Base-by-base conservation (phyloP, 2,797 vertebrate genomes). In the Nasua narica region DNA sequence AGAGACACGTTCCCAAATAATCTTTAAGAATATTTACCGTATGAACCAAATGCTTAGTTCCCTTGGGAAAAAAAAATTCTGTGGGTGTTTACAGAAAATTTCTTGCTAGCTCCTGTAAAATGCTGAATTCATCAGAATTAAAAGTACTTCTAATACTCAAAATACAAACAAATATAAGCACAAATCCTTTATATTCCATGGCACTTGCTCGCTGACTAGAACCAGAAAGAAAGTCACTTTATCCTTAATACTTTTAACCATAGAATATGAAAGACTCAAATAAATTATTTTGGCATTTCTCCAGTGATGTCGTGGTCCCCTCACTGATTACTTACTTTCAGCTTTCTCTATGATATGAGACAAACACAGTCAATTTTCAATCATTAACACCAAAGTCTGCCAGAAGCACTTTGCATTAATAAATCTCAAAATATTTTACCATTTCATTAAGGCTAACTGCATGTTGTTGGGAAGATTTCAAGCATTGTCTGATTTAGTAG, bases 361-460 rank as follows among this genome's bases (percentile, higher is more conserved):
- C 58, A 85, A 96, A 72, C 16, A 67, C 16, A 60, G 35, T 70
- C 9, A 12, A 60, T 97, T 95, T 65, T 89, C 46, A 58, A 40
- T 91, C 83, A 96, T n/a, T 67, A 52, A 11, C 2, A 79, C 82
- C 56, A 94, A 97, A 95, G 54, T 84, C 70, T 87, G 52, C 85
- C 69, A 95, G 0, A 91, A 82, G 96, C 14, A 50, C 13, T 95
- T 92, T 58, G 94, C 65, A 48, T 65, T 87, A 95, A 91, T 67
- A 87, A 43, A 74, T 70, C 74, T 96, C 81, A 95, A 50, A 97
- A 82, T 76, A 94, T 56, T 91, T 90, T 92, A 97, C 27, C 70
- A 97, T 12, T 83, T 96, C 88, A 65, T 84, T 96, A 27, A 97
- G 27, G 54, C 69, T 94, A 70, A 93, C 48, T 32, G 14, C 32